Evolutionary conservation across 2,888 invertebrate genomes (phyloP), one percentile per base, ranked within the genome.

Genomic region (Miltochrista miniata): DNA sequence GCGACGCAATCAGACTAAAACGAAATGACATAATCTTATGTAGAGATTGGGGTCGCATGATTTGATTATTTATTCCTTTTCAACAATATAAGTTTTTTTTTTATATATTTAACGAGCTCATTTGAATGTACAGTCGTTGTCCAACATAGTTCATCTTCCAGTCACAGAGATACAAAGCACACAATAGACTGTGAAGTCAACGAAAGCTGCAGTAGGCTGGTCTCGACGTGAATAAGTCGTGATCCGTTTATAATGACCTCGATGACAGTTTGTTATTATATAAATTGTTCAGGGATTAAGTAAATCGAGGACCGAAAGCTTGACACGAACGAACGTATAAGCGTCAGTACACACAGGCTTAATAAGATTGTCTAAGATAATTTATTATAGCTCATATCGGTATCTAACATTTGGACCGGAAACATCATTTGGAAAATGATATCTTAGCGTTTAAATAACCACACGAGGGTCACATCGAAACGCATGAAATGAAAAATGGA

Each of bases 231-330:
- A 68, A 68, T 70, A 59, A 63, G 59, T 57, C 64, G 59, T 72
- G 72, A 76, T 74, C 70, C 68, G 68, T 70, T 68, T 56, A 72
- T 76, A 75, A 79, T 75, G 73, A 71, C 58, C 56, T 63, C 61
- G 66, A 70, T 78, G 66, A 59, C 55, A 69, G 68, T 66, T 64
- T 70, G 66, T 76, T 81, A 83, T 84, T 81, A 82, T 76, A 81
- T 76, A 24, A 24, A 24, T 24, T 75, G 68, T 70, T 66, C 59
- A 64, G 65, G 77, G 79, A 83, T 84, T 81, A 80, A 68, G 18
- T 24, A 67, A 62, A 67, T 59, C 47, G 54, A 58, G 63, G 61
- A 53, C 69, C 67, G 71, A 71, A 64, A 65, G 71, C 67, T 59
- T 68, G 56, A 67, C 68, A 73, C 70, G 67, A 63, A 54, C 53